phyloP scores from a whole-genome alignment of 2,797 vertebrate species.

The Hapalemur alaotrensis region DNA sequence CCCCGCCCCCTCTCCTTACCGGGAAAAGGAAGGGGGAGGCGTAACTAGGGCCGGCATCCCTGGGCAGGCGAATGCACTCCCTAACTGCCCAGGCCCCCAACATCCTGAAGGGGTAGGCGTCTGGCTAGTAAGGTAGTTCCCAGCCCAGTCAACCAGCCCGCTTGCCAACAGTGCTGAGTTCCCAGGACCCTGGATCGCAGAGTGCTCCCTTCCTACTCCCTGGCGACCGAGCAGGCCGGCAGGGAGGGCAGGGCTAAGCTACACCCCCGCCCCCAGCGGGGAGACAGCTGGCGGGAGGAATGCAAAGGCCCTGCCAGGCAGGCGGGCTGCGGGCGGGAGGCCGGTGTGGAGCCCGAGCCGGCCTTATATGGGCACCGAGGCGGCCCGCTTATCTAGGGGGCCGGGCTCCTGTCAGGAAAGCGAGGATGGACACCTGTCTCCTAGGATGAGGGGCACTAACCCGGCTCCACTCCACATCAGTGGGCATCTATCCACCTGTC shows the following conservation, averaged over 20 bases:
- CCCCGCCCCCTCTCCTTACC: slow-evolving; percentile 62
- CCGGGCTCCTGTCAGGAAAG: slow-evolving; percentile 71
- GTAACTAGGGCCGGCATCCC: slow-evolving; percentile 48
- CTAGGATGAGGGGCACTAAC: slow-evolving; percentile 42
- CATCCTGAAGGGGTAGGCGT: slow-evolving; percentile 31
- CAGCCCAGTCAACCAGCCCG: not conserved
- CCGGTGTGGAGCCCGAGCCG: slow-evolving; percentile 91
- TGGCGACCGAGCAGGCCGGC: not conserved
- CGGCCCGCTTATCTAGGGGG: slow-evolving; percentile 98
- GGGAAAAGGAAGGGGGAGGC: slow-evolving; percentile 75
- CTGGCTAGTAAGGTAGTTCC: slow-evolving; percentile 24
- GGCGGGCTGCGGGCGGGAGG: slow-evolving; percentile 80
- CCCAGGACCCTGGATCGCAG: slow-evolving; percentile 78
- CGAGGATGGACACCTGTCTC: slow-evolving; percentile 81
- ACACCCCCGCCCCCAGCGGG: slow-evolving; percentile 73
- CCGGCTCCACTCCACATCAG: not conserved
- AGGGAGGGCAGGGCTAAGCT: slow-evolving; percentile 67
- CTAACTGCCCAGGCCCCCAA: slow-evolving; percentile 24
- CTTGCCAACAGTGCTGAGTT: slow-evolving; percentile 70
- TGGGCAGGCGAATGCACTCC: not conserved
- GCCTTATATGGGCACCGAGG: slow-evolving; percentile 98
- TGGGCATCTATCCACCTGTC: not conserved
- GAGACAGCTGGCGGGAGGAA: slow-evolving; percentile 99
- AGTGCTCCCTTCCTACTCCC: slow-evolving; percentile 52
- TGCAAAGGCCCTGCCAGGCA: slow-evolving; percentile 96